phyloP scores from a whole-genome alignment of 1,140 invertebrate species.

The Bombus pascuorum region DNA sequence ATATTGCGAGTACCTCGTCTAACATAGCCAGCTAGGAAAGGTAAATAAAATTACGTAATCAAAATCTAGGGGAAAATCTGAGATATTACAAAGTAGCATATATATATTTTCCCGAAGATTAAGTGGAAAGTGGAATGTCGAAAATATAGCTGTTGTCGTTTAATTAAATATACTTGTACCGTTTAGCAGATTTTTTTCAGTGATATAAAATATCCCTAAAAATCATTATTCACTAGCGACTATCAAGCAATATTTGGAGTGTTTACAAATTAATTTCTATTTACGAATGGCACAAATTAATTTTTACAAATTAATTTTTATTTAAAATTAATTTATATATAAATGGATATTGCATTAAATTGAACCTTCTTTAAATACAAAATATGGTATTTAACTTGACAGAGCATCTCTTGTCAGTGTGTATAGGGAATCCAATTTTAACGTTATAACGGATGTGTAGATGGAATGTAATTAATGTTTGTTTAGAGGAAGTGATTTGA shows the following conservation, averaged over 20 bases:
- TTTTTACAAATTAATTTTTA: background rate
- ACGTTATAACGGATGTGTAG: background rate
- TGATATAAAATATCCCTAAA: background rate
- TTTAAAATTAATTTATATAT: background rate
- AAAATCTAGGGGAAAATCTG: too few species aligned
- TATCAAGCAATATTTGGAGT: background rate
- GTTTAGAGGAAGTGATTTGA: background rate
- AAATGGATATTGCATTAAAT: background rate
- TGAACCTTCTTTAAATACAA: background rate
- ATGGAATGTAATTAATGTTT: background rate
- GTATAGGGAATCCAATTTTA: background rate
- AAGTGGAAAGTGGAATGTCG: background rate
- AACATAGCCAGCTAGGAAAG: too few species aligned
- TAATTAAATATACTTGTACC: background rate
- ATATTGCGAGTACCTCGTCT: background rate
- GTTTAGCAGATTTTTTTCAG: background rate
- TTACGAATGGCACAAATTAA: background rate
- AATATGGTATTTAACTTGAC: background rate
- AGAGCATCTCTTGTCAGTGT: background rate
- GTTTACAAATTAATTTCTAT: background rate
- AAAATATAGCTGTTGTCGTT: too few species aligned
- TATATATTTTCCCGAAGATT: background rate
- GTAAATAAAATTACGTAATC: too few species aligned
- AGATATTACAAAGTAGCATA: too few species aligned
- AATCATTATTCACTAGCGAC: background rate